Evolutionary conservation across 1,140 invertebrate species (phyloP), one percentile per base, ranked within the genome.

Genomic region (Bombus pascuorum): DNA sequence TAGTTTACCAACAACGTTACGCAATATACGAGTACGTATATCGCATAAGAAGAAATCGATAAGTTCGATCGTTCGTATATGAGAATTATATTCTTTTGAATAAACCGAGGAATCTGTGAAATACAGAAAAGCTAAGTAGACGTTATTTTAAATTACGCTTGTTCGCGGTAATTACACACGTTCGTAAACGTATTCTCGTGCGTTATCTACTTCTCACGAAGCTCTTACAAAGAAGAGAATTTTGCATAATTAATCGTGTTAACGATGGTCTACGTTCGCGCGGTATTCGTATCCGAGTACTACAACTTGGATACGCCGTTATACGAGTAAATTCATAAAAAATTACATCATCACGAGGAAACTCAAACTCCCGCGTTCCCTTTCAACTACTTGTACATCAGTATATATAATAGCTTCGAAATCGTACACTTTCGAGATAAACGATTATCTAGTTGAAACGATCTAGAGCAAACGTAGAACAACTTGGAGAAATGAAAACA

Each of bases 161-260:
- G 15, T 47, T 47, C 15, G 15, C 15, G 34, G 15, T 22, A 68
- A 15, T 18, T 37, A 34, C 22, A 25, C n/a, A 12, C 9, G 12
- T n/a, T 39, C 28, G 5, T 42, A n/a, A 42, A 72, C 72, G 6
- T 10, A 39, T n/a, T 76, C 25, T 76, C 53, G 32, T 12, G 8
- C 13, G 18, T 76, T 57, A 13, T 3, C 74, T 59, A 10, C 22
- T 76, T 76, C 74, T 18, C 34, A 76, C 12, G 25, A 18, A 47
- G 28, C 13, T 76, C 15, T 13, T 39, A 37, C 34, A 76, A 39
- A 59, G 53, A 28, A 39, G 34, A 47, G n/a, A 74, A 62, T 59
- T 62, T 76, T 76, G 18, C 74, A 76, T 76, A 76, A 76, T 59
- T 76, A 76, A 76, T 62, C 34, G 53, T n/a, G 53, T 59, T 76